Base-by-base conservation (phyloP, 1,140 invertebrate species). In the Dryas iulia region DNA sequence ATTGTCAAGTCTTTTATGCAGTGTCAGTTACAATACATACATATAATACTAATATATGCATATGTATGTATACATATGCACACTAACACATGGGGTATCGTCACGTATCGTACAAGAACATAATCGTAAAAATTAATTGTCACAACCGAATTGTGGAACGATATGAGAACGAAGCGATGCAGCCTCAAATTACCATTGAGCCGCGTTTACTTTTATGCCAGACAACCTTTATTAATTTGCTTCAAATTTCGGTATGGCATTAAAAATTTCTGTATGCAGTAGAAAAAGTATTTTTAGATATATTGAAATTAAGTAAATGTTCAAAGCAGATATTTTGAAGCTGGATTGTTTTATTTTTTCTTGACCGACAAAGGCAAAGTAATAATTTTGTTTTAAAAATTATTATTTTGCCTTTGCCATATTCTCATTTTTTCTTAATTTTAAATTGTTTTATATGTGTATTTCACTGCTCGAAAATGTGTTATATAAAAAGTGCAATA, bases 41-140 rank as follows among this genome's bases (percentile, higher is more conserved):
- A n/a, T n/a, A n/a, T n/a, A n/a, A 47, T 31, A 28, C 26, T 3
- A 2, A 28, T 28, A 28, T 28, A 6, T 28, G 26, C 6, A 28
- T 28, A 6, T 28, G 6, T 28, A 3, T 28, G 30, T 31, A 31
- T 47, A 47, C 7, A 0, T 10, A 47, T 21, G 7, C 39, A 47
- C 14, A 47, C 18, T 47, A 21, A 47, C 2, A 47, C 35, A 47
- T 0, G 39, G 39, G 2, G 39, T 47, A 14, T 7, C 39, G 18
- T 47, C 39, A 47, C 24, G 53, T 54, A 23, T 59, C 58, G n/a
- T 11, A 59, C 58, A 24, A 59, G 33, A 59, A 12, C 30, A 54
- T 54, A n/a, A 54, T 35, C 58, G 21, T 59, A 59, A 59, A 59
- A 59, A 59, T 35, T 59, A 59, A 59, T 59, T 59, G 58, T 59